Evolutionary conservation across 2,797 vertebrate genomes (phyloP).

Genomic region (Phrynocephalus guinanensis): DNA sequence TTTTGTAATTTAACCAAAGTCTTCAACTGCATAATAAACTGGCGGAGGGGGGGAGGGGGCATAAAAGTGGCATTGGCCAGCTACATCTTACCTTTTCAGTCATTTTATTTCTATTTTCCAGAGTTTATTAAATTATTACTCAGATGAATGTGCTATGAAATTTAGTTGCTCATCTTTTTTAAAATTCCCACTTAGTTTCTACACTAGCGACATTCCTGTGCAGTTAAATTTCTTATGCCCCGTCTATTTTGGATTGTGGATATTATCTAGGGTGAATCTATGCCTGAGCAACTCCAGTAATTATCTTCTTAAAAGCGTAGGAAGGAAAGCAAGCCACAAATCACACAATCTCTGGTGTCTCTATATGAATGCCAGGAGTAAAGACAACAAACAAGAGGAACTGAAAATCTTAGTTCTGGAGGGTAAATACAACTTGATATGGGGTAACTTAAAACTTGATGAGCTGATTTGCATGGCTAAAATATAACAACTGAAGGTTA

Average conservation of each 20-base stretch:
- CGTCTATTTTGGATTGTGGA: neutral
- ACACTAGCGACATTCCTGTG: neutral
- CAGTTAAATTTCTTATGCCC: neutral
- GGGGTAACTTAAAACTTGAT: too few species aligned
- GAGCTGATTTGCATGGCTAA: too few species aligned
- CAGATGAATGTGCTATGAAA: neutral
- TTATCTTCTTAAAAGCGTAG: too few species aligned
- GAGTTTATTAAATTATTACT: neutral
- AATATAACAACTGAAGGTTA: too few species aligned
- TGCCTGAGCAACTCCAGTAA: neutral
- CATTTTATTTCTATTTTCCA: slow-evolving; percentile 24
- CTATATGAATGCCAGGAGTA: too few species aligned
- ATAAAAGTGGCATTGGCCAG: neutral
- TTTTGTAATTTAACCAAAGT: slow-evolving; percentile 46
- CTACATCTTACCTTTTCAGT: neutral
- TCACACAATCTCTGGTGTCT: too few species aligned
- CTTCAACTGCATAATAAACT: slow-evolving; percentile 30
- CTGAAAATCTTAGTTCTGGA: too few species aligned
- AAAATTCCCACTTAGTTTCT: neutral
- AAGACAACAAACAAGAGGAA: too few species aligned
- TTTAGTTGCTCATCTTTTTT: neutral
- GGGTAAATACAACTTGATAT: too few species aligned
- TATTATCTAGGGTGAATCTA: neutral
- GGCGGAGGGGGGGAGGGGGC: neutral
- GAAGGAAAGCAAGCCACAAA: too few species aligned